Conservation (phyloP, 2,113 vertebrate species). For the Semnornis frantzii region DNA sequence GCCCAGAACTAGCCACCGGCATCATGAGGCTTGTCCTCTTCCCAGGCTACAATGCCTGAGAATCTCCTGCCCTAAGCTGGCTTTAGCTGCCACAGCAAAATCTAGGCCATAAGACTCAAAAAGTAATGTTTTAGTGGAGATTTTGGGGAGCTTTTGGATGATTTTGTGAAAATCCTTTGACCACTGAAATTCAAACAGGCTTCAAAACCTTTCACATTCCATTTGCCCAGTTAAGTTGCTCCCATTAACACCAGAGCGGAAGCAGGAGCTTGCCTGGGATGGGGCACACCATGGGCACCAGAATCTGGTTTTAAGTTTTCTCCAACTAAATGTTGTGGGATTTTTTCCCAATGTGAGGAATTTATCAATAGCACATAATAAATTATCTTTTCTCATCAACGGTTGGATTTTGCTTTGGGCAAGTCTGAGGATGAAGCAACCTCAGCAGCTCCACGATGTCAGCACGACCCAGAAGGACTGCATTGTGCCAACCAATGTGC, state of each 20-base stretch:
- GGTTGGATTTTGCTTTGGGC: not conserved
- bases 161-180: not conserved
- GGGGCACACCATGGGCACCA: not conserved
- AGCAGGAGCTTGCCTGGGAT: not conserved
- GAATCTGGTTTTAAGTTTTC: not conserved
- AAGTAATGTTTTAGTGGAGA: not conserved
- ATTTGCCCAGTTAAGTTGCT: not conserved
- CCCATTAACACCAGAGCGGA: fast-evolving
- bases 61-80: not conserved
- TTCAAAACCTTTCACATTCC: not conserved
- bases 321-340: not conserved
- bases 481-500: fast-evolving
- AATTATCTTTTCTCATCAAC: not conserved
- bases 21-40: not conserved
- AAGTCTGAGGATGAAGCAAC: not conserved
- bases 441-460: not conserved
- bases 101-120: not conserved
- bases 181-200: not conserved
- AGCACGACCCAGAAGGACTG: not conserved
- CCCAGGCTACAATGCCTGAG: not conserved
- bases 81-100: not conserved
- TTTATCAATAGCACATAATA: not conserved
- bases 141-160: not conserved
- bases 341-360: not conserved
- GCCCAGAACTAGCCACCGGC: not conserved